Evolutionary conservation across 2,888 invertebrate species (phyloP).

Genomic region (Erebia palarica): DNA sequence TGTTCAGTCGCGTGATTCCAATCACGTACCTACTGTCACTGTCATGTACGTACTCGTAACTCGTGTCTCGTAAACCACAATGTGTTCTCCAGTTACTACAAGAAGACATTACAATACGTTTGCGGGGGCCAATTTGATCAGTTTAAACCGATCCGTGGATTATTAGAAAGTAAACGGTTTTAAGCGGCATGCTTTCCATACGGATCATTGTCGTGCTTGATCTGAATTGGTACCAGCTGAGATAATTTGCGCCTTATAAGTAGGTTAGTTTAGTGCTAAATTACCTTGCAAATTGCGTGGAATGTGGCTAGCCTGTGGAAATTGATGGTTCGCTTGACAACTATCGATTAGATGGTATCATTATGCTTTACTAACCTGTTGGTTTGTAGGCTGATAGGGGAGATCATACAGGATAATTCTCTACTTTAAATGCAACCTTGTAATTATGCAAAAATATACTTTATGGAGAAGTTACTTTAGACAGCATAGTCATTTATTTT

Average conservation of each 20-base stretch:
- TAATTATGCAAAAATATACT: constrained; percentile 7
- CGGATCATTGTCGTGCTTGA: constrained; percentile 45
- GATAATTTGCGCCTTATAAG: constrained; percentile 38
- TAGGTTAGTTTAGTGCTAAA: constrained; percentile 39
- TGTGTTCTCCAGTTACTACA: constrained; percentile 52
- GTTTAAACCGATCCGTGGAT: constrained; percentile 50
- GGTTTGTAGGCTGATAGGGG: constrained; percentile 13
- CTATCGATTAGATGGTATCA: constrained; percentile 31
- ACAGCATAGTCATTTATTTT: not conserved
- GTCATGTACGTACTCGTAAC: constrained; percentile 49
- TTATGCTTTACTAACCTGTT: constrained; percentile 27
- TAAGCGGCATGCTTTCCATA: constrained; percentile 49
- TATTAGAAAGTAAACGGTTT: constrained; percentile 58
- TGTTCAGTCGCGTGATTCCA: not conserved
- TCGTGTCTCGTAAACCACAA: constrained; percentile 42
- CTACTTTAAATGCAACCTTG: constrained; percentile 1
- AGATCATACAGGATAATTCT: not conserved
- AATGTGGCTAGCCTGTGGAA: constrained; percentile 38
- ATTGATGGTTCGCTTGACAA: constrained; percentile 37
- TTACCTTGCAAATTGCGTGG: constrained; percentile 38
- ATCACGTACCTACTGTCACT: constrained; percentile 44
- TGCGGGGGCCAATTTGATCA: constrained; percentile 53
- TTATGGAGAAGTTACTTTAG: not conserved
- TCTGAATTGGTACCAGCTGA: constrained; percentile 41
- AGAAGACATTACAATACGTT: constrained; percentile 50